Percentiles rank a stretch among this genome's conserved stretches.
Conservation (phyloP, 2,888 invertebrate genomes). For the Lasioglossum oenotherae region DNA sequence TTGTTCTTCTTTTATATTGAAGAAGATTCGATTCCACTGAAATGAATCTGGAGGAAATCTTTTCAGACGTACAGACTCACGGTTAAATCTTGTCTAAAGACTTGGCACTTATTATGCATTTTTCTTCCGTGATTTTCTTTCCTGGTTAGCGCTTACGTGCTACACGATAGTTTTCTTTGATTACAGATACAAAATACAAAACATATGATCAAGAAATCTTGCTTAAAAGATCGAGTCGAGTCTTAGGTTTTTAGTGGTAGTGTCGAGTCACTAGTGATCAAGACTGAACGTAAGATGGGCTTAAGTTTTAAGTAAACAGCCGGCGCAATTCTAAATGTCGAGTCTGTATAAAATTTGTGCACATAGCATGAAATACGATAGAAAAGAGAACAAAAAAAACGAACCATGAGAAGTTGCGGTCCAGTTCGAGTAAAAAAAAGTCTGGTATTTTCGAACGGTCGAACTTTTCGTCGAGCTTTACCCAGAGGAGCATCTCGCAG, state of each 20-base stretch:
- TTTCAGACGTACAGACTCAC: conserved; percentile 30
- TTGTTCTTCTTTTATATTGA: not conserved
- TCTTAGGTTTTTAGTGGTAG: conserved; percentile 63
- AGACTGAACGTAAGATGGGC: conserved; percentile 68
- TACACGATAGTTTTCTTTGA: conserved; percentile 18
- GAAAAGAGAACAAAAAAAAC: not conserved
- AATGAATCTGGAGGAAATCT: not conserved
- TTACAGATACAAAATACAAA: conserved; percentile 8
- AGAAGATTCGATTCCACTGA: conserved; percentile 20
- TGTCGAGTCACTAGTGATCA: conserved; percentile 64
- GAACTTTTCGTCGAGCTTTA: conserved; percentile 63
- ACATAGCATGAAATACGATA: conserved; percentile 35
- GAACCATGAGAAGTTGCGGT: conserved; percentile 42
- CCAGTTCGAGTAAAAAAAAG: conserved; percentile 33
- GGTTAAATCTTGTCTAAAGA: conserved; percentile 35
- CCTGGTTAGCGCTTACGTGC: conserved; percentile 31
- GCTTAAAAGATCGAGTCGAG: conserved; percentile 62
- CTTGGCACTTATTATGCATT: conserved; percentile 41
- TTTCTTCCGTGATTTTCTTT: conserved; percentile 11
- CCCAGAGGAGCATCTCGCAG: conserved; percentile 65
- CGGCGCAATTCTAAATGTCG: conserved; percentile 52
- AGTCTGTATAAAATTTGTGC: conserved; percentile 54
- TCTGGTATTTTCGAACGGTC: conserved; percentile 52
- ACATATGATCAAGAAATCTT: conserved; percentile 34
- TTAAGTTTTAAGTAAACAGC: conserved; percentile 64